Evolutionary conservation across 2,888 invertebrate species (phyloP), one percentile per base, ranked within the genome.

Genomic region (Drepana falcataria): DNA sequence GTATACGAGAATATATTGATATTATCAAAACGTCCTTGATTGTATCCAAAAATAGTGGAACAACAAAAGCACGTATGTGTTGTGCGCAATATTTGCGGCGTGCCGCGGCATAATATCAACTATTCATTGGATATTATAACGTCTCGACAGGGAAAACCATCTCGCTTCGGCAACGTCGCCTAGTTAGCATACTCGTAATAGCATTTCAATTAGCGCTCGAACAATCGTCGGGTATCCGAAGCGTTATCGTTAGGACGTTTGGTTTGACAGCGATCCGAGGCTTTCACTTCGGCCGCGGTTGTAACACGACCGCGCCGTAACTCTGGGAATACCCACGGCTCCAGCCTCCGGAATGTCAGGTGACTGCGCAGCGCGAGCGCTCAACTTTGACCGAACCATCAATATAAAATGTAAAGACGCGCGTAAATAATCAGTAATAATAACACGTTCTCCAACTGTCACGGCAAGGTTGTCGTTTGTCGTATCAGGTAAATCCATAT

Each of bases 271-370:
- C 49, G 59, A 54, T 60, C 59, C 58, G 65, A 58, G 52, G 82
- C 87, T 87, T 87, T 86, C 87, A 80, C 87, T 77, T 60, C 58
- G 60, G 58, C 66, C 67, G 65, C 61, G 66, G 58, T 57, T 55
- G 67, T 75, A 77, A 74, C 68, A 75, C 69, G 77, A 74, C 59
- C 6, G 62, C 68, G 63, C 57, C 68, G 66, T 63, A 68, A 69
- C 58, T 59, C 57, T 77, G 87, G 87, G 77, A 85, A 81, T 83
- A 83, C 83, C 86, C 85, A 83, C 48, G 57, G 63, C 65, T 66
- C 55, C 62, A 64, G 65, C 69, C 64, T 71, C 61, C 55, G 60
- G 61, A 59, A 58, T 55, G 64, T 60, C 63, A 55, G 58, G 53
- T 57, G 55, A 57, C 55, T 61, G 21, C 52, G 55, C 48, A 9